Base-by-base conservation (phyloP, 2,797 vertebrate species). In the Stomatorhinus walkeri region DNA sequence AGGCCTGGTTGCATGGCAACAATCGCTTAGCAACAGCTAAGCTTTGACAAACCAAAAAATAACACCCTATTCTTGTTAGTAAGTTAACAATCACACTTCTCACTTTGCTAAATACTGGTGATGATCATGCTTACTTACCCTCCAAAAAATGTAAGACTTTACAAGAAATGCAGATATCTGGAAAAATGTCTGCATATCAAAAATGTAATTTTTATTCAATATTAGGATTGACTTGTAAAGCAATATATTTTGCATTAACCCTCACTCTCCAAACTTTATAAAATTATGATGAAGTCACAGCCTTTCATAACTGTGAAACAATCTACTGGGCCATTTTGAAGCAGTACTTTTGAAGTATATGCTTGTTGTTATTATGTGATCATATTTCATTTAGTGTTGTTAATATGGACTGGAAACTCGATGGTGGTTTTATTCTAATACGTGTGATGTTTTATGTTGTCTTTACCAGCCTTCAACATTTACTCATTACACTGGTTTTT, bases 1-100 rank as follows among this genome's bases (percentile, higher is more conserved):
- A 40, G 51, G 52, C 32, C 85, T 59, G 85, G 85, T 87, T 87
- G 54, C 85, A 87, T 87, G 85, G 85, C 24, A 52, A 87, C 85
- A n/a, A 52, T 51, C 12, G 19, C 85, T 54, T 87, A 52, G 52
- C 51, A 59, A 87, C 85, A 43, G 85, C 32, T 61, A 54, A 43
- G 85, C 32, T 61, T 56, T 79, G 76, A 40, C 52, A 43, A 86
- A 87, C 24, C 85, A 87, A 87, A 87, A 87, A 87, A 24, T 49
- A 87, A 56, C 85, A 36, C 49, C 85, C 64, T 83, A 85, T 51
- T 85, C 43, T 49, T 85, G n/a, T 85, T n/a, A 51, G n/a, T 24
- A 85, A 48, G 7, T 43, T 79, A 43, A 79, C 6, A 43, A 46
- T 52, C 4, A 79, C 16, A 79, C 76, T 43, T 72, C 28, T 72